Evolutionary conservation across 1,140 invertebrate species (phyloP).

Genomic region (Platorchestia sp.): DNA sequence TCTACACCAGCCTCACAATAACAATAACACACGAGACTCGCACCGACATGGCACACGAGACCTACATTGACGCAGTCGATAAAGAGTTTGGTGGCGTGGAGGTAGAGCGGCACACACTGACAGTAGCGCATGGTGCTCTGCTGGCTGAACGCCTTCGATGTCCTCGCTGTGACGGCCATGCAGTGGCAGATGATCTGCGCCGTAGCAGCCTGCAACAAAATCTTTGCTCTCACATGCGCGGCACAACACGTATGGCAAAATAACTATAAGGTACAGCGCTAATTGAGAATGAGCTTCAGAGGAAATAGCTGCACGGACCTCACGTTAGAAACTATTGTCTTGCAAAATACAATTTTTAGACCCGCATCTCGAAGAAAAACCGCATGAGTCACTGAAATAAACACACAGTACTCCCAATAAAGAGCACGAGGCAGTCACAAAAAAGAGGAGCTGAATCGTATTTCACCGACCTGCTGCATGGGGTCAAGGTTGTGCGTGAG

Average conservation of each 20-base stretch:
- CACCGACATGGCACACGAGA: neutral
- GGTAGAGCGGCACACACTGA: constrained; percentile 74
- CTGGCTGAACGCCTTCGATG: constrained; percentile 76
- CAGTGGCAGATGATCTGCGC: constrained; percentile 70
- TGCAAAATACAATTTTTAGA: too few species aligned
- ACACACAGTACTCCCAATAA: neutral
- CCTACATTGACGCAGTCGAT: constrained; percentile 72
- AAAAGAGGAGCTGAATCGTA: neutral
- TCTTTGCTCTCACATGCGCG: neutral
- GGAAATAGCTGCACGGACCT: too few species aligned
- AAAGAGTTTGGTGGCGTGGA: constrained; percentile 75
- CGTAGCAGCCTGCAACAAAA: constrained; percentile 59
- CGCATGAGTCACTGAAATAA: neutral
- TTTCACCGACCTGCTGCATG: constrained; percentile 56
- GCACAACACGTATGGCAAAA: constrained; percentile 68
- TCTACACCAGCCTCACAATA: too few species aligned
- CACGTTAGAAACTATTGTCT: too few species aligned
- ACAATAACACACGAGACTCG: too few species aligned
- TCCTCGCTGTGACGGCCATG: constrained; percentile 75
- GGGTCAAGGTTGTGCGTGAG: constrained; percentile 61
- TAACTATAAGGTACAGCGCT: neutral
- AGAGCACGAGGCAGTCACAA: too few species aligned
- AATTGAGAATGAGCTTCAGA: neutral
- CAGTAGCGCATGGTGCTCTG: constrained; percentile 75
- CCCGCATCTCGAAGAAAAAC: neutral